These are phyloP conservation scores for Austrolebias charrua DNA, from an alignment of 2,797 vertebrate species.

Conservation along the genomic window DNA sequence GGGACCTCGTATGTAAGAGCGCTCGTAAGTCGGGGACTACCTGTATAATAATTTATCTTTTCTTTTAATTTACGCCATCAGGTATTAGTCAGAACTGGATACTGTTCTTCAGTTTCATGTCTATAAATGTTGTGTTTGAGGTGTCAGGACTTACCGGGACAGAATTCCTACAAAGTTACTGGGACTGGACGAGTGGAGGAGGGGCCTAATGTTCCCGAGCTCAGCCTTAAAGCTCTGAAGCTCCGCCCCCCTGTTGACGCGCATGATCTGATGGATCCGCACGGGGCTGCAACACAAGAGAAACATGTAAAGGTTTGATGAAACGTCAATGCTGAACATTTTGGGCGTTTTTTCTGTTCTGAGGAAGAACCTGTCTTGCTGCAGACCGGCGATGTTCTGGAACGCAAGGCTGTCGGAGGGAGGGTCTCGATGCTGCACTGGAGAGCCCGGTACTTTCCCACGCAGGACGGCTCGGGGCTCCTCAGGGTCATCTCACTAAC, in stretches of 20 bases:
- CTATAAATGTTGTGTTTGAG: too few relatives aligned
- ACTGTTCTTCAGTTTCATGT: neutral
- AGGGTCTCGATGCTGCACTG: constrained; percentile 83
- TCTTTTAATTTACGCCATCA: too few relatives aligned
- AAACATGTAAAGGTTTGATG: too few relatives aligned
- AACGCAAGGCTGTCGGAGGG: constrained; percentile 73
- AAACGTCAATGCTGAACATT: neutral
- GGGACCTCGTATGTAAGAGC: too few relatives aligned
- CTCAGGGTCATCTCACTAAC: constrained; percentile 80
- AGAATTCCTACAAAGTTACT: constrained; percentile 87
- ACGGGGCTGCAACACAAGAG: constrained; percentile 45
- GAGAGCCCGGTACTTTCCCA: constrained; percentile 86
- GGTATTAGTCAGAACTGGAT: neutral
- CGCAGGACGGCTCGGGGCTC: constrained; percentile 66
- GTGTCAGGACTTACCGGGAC: constrained; percentile 77
- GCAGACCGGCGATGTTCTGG: constrained; percentile 58
- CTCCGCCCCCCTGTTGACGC: constrained; percentile 79
- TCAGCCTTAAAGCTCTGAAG: constrained; percentile 76
- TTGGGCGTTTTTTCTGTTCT: neutral
- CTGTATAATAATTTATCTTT: too few relatives aligned
- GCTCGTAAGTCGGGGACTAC: too few relatives aligned
- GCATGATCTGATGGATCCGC: constrained; percentile 79
- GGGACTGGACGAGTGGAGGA: constrained; percentile 83
- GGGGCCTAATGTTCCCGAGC: constrained; percentile 76
- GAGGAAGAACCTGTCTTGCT: constrained; percentile 71